These are phyloP conservation scores for Cossypha dichroa DNA, from an alignment of 2,797 vertebrate genomes.

Conservation along the genomic window DNA sequence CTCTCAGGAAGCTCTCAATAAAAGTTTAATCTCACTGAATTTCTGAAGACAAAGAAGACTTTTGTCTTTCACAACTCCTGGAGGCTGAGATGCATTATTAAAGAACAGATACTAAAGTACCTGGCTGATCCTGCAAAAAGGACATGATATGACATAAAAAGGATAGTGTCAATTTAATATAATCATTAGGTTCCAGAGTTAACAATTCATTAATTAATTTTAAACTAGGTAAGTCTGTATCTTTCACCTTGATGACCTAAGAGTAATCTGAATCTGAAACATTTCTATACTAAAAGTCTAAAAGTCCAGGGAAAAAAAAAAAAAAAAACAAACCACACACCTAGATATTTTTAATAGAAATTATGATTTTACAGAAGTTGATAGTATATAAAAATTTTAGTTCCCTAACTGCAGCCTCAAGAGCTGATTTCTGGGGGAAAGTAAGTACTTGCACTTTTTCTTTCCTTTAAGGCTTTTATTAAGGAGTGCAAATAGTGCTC, in stretches of 20 bases:
- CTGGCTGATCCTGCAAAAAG: neutral
- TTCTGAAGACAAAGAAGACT: neutral
- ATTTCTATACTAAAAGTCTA: neutral
- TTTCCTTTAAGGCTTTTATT: neutral
- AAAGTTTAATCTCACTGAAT: neutral
- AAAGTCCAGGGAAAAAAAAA: neutral
- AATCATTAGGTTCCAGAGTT: neutral
- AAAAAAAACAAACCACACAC: neutral
- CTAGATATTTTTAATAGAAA: neutral
- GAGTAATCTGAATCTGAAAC: neutral
- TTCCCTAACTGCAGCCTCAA: neutral
- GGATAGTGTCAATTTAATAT: neutral
- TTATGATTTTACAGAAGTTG: neutral
- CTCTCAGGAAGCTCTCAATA: neutral
- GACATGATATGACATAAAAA: neutral
- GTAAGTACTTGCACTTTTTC: neutral
- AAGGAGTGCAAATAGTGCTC: neutral
- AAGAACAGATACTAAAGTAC: neutral
- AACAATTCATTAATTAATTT: constrained; percentile 13
- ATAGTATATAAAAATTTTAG: neutral
- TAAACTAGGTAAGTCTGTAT: neutral
- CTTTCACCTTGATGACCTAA: neutral
- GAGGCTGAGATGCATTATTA: neutral
- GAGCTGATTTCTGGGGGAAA: neutral
- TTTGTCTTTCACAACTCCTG: neutral